Evolutionary conservation across 2,113 vertebrate species (phyloP).

Genomic region (Xyrauchen texanus): DNA sequence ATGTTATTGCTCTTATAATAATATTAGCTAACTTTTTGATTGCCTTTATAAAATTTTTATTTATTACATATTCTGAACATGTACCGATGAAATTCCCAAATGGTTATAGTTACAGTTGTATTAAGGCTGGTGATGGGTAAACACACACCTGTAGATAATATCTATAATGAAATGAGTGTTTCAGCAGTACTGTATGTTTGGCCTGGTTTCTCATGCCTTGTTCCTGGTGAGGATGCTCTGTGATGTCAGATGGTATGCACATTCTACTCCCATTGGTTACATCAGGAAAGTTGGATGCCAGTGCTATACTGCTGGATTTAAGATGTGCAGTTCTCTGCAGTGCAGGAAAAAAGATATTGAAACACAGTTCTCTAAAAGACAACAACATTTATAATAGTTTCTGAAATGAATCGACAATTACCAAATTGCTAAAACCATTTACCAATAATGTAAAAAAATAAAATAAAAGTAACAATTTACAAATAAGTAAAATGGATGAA

Average conservation of each 20-base stretch:
- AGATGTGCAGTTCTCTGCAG: conserved; percentile 13
- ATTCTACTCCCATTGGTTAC: conserved; percentile 61
- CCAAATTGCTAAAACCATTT: too few relatives aligned
- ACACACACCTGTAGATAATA: conserved; percentile 18
- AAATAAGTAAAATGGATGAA: not conserved
- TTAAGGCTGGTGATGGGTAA: conserved; percentile 9
- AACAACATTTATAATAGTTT: not conserved
- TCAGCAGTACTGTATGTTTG: conserved; percentile 13
- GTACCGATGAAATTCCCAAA: not conserved
- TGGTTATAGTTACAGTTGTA: not conserved
- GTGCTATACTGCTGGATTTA: conserved; percentile 31
- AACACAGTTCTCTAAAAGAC: conserved; percentile 12
- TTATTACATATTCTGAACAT: not conserved
- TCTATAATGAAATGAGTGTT: not conserved
- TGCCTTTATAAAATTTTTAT: not conserved
- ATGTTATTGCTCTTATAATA: not conserved
- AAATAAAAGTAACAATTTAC: too few relatives aligned
- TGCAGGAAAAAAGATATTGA: conserved; percentile 9
- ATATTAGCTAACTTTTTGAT: not conserved
- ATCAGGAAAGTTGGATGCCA: conserved; percentile 54
- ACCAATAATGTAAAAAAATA: too few relatives aligned
- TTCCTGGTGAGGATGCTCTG: conserved; percentile 22
- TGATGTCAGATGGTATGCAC: conserved; percentile 53
- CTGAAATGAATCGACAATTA: too few relatives aligned
- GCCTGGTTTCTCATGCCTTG: conserved; percentile 21